These are phyloP conservation scores for Drosophila lowei DNA, from an alignment of 1,140 invertebrate species.

Conservation along the genomic window DNA sequence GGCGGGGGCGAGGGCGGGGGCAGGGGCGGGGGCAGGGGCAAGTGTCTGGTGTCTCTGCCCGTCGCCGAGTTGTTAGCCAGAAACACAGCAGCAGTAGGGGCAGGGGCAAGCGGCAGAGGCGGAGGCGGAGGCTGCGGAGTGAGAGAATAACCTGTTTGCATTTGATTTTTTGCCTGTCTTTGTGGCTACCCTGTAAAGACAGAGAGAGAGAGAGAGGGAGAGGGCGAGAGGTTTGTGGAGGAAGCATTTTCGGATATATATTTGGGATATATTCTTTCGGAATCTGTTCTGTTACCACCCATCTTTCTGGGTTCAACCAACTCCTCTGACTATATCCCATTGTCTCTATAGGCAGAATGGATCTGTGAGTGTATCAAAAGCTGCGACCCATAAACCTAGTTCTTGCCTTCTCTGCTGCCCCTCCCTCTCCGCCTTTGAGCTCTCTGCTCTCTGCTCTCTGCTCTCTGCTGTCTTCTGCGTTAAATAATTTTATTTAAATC, in stretches of 20 bases:
- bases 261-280: too few relatives aligned
- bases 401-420: slow-evolving; percentile 10
- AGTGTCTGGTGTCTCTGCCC: background rate
- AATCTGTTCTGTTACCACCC: too few relatives aligned
- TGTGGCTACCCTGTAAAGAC: too few relatives aligned
- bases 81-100: background rate
- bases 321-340: too few relatives aligned
- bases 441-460: background rate
- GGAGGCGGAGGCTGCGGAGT: slow-evolving; percentile 2
- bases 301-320: too few relatives aligned
- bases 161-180: slow-evolving; percentile 57
- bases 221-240: too few relatives aligned
- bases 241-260: too few relatives aligned
- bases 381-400: background rate
- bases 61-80: slow-evolving; percentile 42
- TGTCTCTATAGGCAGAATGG: too few relatives aligned
- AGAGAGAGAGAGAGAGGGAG: too few relatives aligned
- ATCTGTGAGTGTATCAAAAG: too few relatives aligned
- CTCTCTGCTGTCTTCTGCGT: slow-evolving; percentile 42
- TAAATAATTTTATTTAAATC: slow-evolving; percentile 72
- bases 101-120: background rate
- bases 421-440: too few relatives aligned
- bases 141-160: slow-evolving; percentile 61
- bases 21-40: background rate
- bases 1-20: background rate